phyloP scores from a whole-genome alignment of 2,113 vertebrate genomes.

The Athene noctua region DNA sequence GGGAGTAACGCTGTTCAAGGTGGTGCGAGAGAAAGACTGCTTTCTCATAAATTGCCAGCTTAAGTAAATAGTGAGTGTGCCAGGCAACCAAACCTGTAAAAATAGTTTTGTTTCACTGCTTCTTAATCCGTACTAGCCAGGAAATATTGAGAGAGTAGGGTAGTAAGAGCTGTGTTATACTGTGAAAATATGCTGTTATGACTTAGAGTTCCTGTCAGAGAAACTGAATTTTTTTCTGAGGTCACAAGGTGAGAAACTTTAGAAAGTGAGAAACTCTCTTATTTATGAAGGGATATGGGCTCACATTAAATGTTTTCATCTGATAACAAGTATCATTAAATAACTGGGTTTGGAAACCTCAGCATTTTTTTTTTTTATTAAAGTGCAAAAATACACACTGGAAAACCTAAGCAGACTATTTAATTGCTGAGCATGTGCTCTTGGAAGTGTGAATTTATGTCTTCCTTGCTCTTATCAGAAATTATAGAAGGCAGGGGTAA shows the following conservation, averaged over 20 bases:
- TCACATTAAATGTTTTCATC: constrained; percentile 6
- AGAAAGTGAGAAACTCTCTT: constrained; percentile 40
- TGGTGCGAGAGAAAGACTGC: background rate
- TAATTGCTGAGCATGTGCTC: background rate
- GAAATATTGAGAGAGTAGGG: constrained; percentile 23
- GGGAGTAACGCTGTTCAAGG: background rate
- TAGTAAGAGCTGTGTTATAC: background rate
- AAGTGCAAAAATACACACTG: background rate
- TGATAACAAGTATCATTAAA: background rate
- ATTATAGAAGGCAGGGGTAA: background rate
- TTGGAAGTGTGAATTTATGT: background rate
- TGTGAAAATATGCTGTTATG: constrained; percentile 42
- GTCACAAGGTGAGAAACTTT: constrained; percentile 37
- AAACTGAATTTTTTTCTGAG: background rate
- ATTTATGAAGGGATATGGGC: constrained; percentile 6
- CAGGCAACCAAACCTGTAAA: constrained; percentile 57
- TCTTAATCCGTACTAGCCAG: constrained; percentile 26
- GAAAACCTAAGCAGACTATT: background rate
- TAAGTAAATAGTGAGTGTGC: constrained; percentile 22
- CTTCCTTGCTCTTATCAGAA: background rate
- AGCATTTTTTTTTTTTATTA: background rate
- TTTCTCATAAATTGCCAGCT: constrained; percentile 20
- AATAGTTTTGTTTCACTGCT: constrained; percentile 46
- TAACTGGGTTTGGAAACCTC: background rate
- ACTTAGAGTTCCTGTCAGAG: constrained; percentile 16